Percentiles rank a stretch among this genome's conserved stretches.
Evolutionary conservation across 2,888 invertebrate genomes (phyloP).

Genomic region (Spilosoma lubricipeda): DNA sequence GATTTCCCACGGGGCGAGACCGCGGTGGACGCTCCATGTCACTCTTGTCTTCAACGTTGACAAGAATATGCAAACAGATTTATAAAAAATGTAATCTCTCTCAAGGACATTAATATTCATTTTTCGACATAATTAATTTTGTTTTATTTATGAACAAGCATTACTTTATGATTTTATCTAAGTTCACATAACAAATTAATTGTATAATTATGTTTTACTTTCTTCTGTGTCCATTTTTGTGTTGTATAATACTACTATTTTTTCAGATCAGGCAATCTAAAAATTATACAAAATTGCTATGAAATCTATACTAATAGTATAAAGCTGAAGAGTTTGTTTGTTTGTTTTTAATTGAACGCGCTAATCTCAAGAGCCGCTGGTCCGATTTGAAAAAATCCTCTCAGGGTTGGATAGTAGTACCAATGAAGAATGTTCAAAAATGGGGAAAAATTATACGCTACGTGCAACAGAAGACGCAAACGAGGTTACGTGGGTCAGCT

Average conservation of each 20-base stretch:
- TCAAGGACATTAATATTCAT: slow-evolving; percentile 52
- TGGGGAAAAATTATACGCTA: no score
- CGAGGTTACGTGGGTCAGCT: no score
- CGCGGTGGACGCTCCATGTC: slow-evolving; percentile 66
- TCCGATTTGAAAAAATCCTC: no score
- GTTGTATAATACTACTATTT: neutral
- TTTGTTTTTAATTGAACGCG: no score
- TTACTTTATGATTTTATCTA: neutral
- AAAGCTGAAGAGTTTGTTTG: no score
- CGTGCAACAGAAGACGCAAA: no score
- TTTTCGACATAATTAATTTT: neutral
- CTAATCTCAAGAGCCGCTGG: no score
- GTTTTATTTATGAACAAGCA: neutral
- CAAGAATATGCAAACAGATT: slow-evolving; percentile 75
- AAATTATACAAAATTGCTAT: neutral
- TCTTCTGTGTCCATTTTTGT: neutral
- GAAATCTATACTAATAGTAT: no score
- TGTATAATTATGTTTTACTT: neutral
- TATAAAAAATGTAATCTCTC: slow-evolving; percentile 59
- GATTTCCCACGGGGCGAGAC: slow-evolving; percentile 76
- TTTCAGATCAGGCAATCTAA: slow-evolving; percentile 39
- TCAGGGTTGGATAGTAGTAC: no score
- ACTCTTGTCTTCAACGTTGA: slow-evolving; percentile 69
- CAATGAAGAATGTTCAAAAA: no score
- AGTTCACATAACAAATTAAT: neutral